Base-by-base conservation (phyloP, 2,797 vertebrate genomes). In the Fundulus diaphanus region DNA sequence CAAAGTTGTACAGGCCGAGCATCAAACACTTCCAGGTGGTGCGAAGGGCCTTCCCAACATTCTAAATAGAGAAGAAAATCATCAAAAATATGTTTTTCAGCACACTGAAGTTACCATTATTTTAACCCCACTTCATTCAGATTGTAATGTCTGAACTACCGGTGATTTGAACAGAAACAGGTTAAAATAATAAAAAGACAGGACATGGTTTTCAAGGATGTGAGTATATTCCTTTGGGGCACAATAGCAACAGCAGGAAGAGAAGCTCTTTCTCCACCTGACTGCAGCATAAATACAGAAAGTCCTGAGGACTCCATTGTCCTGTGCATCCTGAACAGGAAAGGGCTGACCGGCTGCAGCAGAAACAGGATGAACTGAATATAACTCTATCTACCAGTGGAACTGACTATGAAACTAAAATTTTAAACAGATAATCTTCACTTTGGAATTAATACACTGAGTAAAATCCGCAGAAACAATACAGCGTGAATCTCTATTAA, bases 1-100 rank as follows among this genome's bases (percentile, higher is more conserved):
- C 94, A 27, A 98, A 95, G 49, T 95, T 96, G 85, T 99, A 96
- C 48, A 99, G 92, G 15, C 98, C 97, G 0, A 97, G 85, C 88
- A 97, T 91, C 40, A 99, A 46, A 81, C 97, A 99, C 84, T 88
- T 97, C 92, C 98, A 99, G 22, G 97, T 97, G 90, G 95, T 95
- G 63, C 92, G 93, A 77, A 98, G 84, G 5, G 92, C 96, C 77
- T 97, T 99, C 48, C 96, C 93, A 0, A 98, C 90, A 1, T 98
- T 99, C 98, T 99, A 82, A 67, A 91, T 91, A 31, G 9, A 29
- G 33, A 68, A 7, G n/a, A 49, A 37, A 68, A 49, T 18, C 1
- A 27, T 12, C 31, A 54, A 42, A 13, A 63, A 54, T 70, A 72
- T 63, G 1, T 51, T 65, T 9, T 40, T 12, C 9, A 31, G 48